Evolutionary conservation across 2,888 invertebrate species (phyloP), one percentile per base, ranked within the genome.

Genomic region (Hymenopus coronatus): DNA sequence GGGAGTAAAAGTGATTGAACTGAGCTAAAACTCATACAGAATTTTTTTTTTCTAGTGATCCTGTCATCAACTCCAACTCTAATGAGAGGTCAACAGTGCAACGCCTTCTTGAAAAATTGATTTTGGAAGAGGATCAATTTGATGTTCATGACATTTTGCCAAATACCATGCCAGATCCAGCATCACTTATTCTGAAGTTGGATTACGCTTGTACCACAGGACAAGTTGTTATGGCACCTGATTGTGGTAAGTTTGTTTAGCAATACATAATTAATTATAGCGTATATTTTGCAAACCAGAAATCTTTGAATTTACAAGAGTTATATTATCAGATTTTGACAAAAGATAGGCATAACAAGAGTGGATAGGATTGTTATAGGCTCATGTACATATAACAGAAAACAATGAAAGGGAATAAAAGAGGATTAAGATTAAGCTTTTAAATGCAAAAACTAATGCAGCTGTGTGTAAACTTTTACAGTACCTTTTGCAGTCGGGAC

Each of bases 171-270:
- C 98, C 98, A 0, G 98, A 99, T 93, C 97, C 98, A 89, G 97
- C 98, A 15, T 98, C 98, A 3, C 94, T 99, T 89, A 94, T 95
- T 33, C 94, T 99, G n/a, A 95, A 96, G 90, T 98, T 98, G 0
- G 98, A 98, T 93, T 98, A 98, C 92, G 97, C 98, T 88, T 99
- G 99, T 92, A 97, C 98, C 0, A 95, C 96, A 91, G 99, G 99
- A 88, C 98, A 98, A 94, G 99, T 99, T 40, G 98, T 98, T 0
- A 97, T 98, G 95, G 97, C 97, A 84, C 98, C 98, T 88, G 97
- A 98, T 92, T 99, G 99, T 93, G 98, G 97, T 97, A 94, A 94
- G 94, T 93, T 87, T 4, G 6, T 27, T 3, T 85, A 40, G 30
- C 6, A n/a, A 40, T 40, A 40, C 40, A 40, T 40, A 12, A 1